Evolutionary conservation across 2,113 vertebrate genomes (phyloP).

Genomic region (Mormoops blainvillei): DNA sequence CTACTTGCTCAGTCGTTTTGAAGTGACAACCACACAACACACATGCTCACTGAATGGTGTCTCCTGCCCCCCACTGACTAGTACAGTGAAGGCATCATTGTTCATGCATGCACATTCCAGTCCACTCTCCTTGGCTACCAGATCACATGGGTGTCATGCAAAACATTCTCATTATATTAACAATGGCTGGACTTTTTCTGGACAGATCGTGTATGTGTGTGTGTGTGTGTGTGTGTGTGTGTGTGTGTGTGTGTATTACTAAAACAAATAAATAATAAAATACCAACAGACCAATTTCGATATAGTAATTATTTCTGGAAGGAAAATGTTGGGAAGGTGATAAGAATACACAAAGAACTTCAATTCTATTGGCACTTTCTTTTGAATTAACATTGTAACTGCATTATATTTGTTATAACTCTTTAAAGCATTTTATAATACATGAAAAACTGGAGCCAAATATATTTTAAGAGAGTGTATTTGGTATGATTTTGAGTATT

Average conservation of each 20-base stretch:
- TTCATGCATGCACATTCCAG: too few species aligned
- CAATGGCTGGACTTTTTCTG: too few species aligned
- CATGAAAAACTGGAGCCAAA: not conserved
- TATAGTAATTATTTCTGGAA: not conserved
- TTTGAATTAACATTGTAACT: not conserved
- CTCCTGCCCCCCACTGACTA: too few species aligned
- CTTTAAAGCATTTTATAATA: not conserved
- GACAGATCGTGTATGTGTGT: too few species aligned
- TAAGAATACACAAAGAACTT: not conserved
- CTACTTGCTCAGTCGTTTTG: too few species aligned
- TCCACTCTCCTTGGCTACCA: too few species aligned
- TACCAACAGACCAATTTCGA: not conserved
- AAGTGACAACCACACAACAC: too few species aligned
- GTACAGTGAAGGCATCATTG: too few species aligned
- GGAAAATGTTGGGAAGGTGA: not conserved
- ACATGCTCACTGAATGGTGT: too few species aligned
- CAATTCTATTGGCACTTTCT: not conserved
- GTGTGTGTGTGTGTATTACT: not conserved
- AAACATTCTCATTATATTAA: too few species aligned
- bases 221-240: too few species aligned
- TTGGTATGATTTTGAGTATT: not conserved
- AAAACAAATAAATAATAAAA: not conserved
- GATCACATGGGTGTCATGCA: too few species aligned
- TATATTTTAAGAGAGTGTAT: not conserved
- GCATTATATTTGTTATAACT: not conserved